Conservation (phyloP, 2,888 invertebrate species). For the Quadriops clusia region DNA sequence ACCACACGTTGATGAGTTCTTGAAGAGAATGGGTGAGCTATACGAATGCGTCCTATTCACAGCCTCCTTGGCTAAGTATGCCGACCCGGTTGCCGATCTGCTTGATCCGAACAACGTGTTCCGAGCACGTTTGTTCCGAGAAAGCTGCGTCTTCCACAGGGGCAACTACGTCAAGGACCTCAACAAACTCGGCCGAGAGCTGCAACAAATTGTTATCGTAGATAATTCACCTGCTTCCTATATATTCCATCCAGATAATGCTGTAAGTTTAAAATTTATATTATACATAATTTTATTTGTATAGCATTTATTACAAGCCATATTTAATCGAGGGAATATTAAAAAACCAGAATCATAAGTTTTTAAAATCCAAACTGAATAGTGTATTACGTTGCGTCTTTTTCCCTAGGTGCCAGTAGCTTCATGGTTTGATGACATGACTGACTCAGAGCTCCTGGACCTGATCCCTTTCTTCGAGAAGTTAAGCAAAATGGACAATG, state of each 20-base stretch:
- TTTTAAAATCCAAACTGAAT: too few species aligned
- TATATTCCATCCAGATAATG: conserved; percentile 99
- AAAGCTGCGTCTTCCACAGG: conserved; percentile 99
- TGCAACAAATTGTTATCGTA: conserved; percentile 93
- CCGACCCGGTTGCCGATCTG: conserved; percentile 98
- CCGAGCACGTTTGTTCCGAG: conserved; percentile 91
- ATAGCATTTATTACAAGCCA: too few species aligned
- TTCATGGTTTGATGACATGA: conserved; percentile 99
- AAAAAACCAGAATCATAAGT: too few species aligned
- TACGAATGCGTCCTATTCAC: conserved; percentile 99
- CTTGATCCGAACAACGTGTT: conserved; percentile 95
- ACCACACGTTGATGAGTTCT: conserved; percentile 98
- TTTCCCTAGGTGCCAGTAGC: conserved; percentile 81
- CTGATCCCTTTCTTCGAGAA: conserved; percentile 97
- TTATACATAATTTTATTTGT: conserved; percentile 4
- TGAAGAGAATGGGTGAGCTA: conserved; percentile 93
- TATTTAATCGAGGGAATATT: too few species aligned
- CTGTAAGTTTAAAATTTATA: conserved; percentile 57
- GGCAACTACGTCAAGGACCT: conserved; percentile 99
- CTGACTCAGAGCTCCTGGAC: conserved; percentile 92
- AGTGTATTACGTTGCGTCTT: too few species aligned
- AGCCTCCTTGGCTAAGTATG: conserved; percentile 98
- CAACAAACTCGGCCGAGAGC: conserved; percentile 90
- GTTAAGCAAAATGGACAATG: conserved; percentile 92
- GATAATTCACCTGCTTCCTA: conserved; percentile 99